Conservation (phyloP, 2,888 invertebrate species). For the Tenthredo amoena region DNA sequence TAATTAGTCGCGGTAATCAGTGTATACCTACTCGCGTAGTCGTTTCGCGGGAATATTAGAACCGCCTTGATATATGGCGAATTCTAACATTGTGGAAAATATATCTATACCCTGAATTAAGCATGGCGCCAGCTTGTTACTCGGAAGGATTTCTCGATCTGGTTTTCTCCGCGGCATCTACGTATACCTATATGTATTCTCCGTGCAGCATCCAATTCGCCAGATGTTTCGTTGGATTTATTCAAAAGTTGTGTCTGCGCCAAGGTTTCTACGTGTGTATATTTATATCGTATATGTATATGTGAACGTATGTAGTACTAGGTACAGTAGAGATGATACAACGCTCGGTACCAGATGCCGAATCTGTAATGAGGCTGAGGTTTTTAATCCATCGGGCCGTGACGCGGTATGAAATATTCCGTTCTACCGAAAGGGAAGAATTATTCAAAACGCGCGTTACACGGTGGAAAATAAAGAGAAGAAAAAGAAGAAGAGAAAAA, state of each 20-base stretch:
- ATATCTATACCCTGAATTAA: conserved; percentile 16
- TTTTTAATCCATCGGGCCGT: conserved; percentile 20
- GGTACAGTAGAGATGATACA: conserved; percentile 1
- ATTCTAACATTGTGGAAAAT: not conserved
- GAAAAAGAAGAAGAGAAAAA: not conserved
- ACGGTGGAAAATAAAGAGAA: not conserved
- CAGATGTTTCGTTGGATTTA: conserved; percentile 45
- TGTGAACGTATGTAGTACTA: not conserved
- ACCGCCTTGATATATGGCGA: not conserved
- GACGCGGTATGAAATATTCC: conserved; percentile 1
- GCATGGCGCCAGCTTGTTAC: conserved; percentile 42
- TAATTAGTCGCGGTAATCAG: not conserved
- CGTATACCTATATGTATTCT: not conserved
- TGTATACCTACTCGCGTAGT: too few species aligned
- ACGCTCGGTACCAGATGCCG: not conserved
- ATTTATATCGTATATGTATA: not conserved
- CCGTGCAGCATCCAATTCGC: conserved; percentile 34
- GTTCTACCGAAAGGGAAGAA: not conserved
- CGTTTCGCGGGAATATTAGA: too few species aligned
- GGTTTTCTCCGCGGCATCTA: not conserved
- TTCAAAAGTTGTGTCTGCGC: conserved; percentile 30
- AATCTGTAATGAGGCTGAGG: conserved; percentile 26
- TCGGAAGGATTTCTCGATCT: conserved; percentile 15
- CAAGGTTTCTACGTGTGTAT: not conserved
- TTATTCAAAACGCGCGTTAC: not conserved